Conservation (phyloP, 2,113 vertebrate species). For the Paradoxurus hermaphroditus region DNA sequence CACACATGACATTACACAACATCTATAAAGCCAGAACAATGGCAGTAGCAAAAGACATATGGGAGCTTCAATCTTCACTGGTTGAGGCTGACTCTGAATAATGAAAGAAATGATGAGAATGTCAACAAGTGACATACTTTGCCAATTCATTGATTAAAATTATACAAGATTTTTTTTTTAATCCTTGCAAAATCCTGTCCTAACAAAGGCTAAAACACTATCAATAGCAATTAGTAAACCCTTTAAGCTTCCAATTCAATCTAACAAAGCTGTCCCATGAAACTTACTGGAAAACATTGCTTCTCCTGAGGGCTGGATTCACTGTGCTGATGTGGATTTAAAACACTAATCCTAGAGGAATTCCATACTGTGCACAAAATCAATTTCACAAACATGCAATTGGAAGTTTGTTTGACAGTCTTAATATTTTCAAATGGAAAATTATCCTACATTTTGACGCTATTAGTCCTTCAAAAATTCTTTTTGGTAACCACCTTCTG, state of each 20-base stretch:
- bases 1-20: neutral
- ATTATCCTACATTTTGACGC: conserved; percentile 40
- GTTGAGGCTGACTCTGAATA: neutral
- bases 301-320: neutral
- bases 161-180: neutral
- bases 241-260: conserved; percentile 30
- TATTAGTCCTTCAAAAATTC: conserved; percentile 29
- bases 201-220: neutral
- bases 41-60: neutral
- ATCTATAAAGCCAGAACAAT: neutral
- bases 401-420: neutral
- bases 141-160: conserved; percentile 38
- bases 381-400: conserved; percentile 19
- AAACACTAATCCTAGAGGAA: conserved; percentile 26
- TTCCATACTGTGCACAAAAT: neutral
- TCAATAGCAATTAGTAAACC: conserved; percentile 26
- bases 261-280: neutral
- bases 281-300: conserved; percentile 27
- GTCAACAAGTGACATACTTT: neutral
- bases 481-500: neutral
- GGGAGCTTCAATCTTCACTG: neutral
- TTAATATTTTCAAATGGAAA: conserved; percentile 51
- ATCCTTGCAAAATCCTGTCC: conserved; percentile 27
- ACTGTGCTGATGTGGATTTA: conserved; percentile 40
- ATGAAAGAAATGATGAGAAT: conserved; percentile 1